A percentile compares a stretch with the other conserved stretches of the same genome.
These are phyloP conservation scores for Platypus cylindrus DNA, from an alignment of 2,888 invertebrate genomes.

Conservation along the genomic window DNA sequence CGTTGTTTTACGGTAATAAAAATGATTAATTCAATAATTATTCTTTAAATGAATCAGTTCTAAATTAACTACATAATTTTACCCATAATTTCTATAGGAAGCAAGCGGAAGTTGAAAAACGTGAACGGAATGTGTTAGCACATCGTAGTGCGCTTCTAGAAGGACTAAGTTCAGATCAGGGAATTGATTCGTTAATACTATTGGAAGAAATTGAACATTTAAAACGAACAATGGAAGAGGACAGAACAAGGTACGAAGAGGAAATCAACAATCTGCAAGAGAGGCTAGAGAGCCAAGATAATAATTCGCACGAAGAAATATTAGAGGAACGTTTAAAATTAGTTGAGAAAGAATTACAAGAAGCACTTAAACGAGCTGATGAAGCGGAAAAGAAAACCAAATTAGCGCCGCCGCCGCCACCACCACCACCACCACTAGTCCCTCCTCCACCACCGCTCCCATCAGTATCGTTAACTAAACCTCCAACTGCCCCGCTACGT, in stretches of 20 bases:
- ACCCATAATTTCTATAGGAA: slow-evolving; percentile 31
- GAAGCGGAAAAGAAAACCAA: slow-evolving; percentile 39
- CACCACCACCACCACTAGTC: slow-evolving; percentile 25
- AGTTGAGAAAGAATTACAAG: slow-evolving; percentile 54
- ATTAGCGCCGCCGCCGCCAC: slow-evolving; percentile 36
- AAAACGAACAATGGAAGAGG: slow-evolving; percentile 47
- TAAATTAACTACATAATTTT: neutral
- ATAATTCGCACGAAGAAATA: slow-evolving; percentile 52
- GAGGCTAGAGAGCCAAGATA: slow-evolving; percentile 47
- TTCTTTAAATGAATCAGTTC: slow-evolving; percentile 12
- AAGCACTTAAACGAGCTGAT: slow-evolving; percentile 48
- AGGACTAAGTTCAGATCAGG: slow-evolving; percentile 46
- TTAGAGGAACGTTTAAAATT: slow-evolving; percentile 57
- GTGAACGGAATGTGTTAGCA: slow-evolving; percentile 48
- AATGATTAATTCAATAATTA: neutral
- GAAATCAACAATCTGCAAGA: slow-evolving; percentile 46
- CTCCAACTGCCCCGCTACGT: slow-evolving; percentile 41
- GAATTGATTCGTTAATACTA: slow-evolving; percentile 41
- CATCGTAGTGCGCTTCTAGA: slow-evolving; percentile 53
- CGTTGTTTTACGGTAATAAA: slow-evolving; percentile 8
- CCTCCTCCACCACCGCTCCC: slow-evolving; percentile 16
- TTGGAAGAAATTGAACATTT: slow-evolving; percentile 51
- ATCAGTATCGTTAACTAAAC: slow-evolving; percentile 27
- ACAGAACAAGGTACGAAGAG: slow-evolving; percentile 41
- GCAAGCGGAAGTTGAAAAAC: slow-evolving; percentile 48